Evolutionary conservation across 1,140 invertebrate species (phyloP), one percentile per base, ranked within the genome.

Genomic region (Drosophila tani): DNA sequence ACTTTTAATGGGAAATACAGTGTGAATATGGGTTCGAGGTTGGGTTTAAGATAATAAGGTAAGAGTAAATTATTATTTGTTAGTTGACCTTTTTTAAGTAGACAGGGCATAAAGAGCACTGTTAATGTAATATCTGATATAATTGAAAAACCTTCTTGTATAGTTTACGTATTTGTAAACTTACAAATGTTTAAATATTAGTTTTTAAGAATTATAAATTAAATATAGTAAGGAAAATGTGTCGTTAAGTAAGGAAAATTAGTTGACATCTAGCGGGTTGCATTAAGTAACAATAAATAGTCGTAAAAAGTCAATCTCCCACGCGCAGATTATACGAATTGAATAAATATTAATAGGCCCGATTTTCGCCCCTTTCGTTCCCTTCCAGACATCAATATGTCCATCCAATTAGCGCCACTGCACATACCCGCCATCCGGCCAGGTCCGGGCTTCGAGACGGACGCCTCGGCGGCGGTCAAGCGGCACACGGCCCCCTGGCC

Each of bases 401-500:
- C 91, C 75, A 81, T 93, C 75, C 79, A 90, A 83, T 79, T 92
- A 91, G 91, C 85, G 78, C 92, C 92, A 80, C 80, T 93, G 66
- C 92, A 93, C 75, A 93, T 93, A 88, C 92, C 92, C 74, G 91
- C 92, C 45, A 93, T 93, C 77, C 76, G 92, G 79, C 86, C 92
- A 21, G 85, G 91, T 19, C 92, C 92, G 49, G 86, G 91, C 40
- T 93, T 93, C 50, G 92, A 93, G 53, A 65, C 92, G 53, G 92
- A 93, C 69, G 79, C 92, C 38, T 82, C 91, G 71, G 83, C 86
- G 46, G 85, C 91, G 27, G 91, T 93, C 19, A 93, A 92, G 65
- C 78, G 92, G 74, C 92, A 93, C 67, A 71, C 92, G 69, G 90
- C 92, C 69, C 92, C 88, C 53, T 93, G 92, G 92, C 77, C 87